phyloP scores from a whole-genome alignment of 2,113 vertebrate genomes.

The Neofelis nebulosa region DNA sequence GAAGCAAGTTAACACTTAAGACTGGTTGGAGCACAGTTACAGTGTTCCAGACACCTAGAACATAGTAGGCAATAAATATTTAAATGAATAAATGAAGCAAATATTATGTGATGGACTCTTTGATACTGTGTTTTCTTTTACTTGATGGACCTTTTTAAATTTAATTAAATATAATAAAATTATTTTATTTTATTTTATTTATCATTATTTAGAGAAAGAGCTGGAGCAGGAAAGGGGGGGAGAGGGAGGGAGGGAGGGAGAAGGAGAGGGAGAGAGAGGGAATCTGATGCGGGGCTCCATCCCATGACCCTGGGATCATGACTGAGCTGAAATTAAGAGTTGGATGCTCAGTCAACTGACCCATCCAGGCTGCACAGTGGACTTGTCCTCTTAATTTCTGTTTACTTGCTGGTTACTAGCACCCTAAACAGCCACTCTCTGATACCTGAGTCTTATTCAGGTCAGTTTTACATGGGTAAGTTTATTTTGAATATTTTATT shows the following conservation, averaged over 20 bases:
- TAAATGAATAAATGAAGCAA: not conserved
- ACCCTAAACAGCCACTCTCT: not conserved
- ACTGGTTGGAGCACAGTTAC: not conserved
- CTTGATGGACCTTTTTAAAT: not conserved
- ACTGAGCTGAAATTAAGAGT: too few species aligned
- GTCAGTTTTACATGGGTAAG: not conserved
- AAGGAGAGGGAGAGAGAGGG: too few species aligned
- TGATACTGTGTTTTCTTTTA: not conserved
- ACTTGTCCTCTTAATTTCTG: not conserved
- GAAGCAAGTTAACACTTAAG: not conserved
- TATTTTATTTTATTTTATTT: too few species aligned
- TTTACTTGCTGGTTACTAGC: not conserved
- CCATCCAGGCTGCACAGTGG: not conserved
- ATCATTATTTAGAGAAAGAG: too few species aligned
- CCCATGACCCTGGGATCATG: too few species aligned
- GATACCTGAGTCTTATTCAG: not conserved
- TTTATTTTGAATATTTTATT: not conserved
- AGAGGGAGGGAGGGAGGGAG: too few species aligned
- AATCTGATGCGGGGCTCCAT: too few species aligned
- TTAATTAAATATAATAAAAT: too few species aligned
- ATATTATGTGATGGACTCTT: not conserved
- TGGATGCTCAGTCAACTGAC: too few species aligned
- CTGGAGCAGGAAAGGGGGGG: too few species aligned
- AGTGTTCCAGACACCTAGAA: not conserved
- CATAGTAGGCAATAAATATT: not conserved